Evolutionary conservation across 2,113 vertebrate genomes (phyloP).

Genomic region (Sturnus vulgaris): DNA sequence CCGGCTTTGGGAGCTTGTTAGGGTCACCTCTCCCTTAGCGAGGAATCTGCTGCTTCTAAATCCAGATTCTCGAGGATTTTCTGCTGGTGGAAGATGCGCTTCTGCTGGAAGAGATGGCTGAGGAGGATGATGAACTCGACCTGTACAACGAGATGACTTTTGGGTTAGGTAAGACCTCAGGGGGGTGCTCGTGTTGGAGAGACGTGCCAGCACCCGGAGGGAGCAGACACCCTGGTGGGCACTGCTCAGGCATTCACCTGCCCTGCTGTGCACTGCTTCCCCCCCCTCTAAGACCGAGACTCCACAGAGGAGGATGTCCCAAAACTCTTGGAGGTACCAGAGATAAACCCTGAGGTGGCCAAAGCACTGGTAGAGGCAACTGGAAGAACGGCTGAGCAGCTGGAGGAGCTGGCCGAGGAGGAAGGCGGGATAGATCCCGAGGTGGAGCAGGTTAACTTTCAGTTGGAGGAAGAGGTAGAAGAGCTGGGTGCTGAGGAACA

Average conservation of each 20-base stretch:
- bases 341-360: not conserved
- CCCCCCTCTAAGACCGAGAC: not conserved
- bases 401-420: not conserved
- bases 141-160: constrained; percentile 87
- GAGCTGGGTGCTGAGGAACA: not conserved
- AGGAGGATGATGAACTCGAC: constrained; percentile 86
- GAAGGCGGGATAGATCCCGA: not conserved
- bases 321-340: not conserved
- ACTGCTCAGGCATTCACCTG: not conserved
- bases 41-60: not conserved
- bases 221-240: not conserved
- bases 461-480: constrained; percentile 13
- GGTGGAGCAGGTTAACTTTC: not conserved
- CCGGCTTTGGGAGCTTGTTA: not conserved
- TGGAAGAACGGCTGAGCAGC: not conserved
- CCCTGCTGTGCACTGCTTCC: not conserved
- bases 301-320: not conserved
- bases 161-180: constrained; percentile 69
- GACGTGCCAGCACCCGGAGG: not conserved
- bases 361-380: not conserved
- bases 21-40: not conserved
- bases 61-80: constrained; percentile 78
- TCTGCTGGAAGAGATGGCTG: constrained; percentile 80
- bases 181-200: not conserved
- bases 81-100: constrained; percentile 71